Conservation (phyloP, 2,888 invertebrate species). For the Nephrotoma guestfalica region DNA sequence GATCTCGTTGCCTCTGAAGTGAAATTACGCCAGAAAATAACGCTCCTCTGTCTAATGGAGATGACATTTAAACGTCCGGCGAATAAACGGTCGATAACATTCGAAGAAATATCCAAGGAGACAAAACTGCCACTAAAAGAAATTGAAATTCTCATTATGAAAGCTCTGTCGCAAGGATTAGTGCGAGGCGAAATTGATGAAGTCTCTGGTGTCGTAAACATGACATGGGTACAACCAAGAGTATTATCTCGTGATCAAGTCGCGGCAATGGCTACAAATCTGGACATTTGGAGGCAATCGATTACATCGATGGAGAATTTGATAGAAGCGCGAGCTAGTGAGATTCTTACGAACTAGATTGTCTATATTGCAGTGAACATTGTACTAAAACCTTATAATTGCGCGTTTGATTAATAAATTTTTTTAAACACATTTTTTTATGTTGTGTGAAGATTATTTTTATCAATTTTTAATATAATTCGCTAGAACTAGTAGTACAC, state of each 20-base stretch:
- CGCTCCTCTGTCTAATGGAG: constrained; percentile 93
- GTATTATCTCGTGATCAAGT: constrained; percentile 44
- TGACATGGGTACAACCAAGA: constrained; percentile 68
- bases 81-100: constrained; percentile 71
- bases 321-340: constrained; percentile 31
- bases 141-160: constrained; percentile 95
- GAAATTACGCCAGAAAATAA: constrained; percentile 81
- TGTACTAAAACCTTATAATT: not conserved
- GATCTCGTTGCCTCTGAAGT: constrained; percentile 71
- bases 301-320: constrained; percentile 32
- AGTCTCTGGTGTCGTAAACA: constrained; percentile 50
- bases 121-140: constrained; percentile 71
- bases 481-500: not conserved
- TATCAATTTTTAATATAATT: not conserved
- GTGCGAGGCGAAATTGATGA: constrained; percentile 93
- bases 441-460: not conserved
- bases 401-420: not conserved
- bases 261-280: constrained; percentile 27
- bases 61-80: constrained; percentile 94
- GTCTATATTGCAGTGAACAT: not conserved
- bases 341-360: constrained; percentile 30
- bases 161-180: constrained; percentile 85
- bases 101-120: constrained; percentile 77
- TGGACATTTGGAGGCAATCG: constrained; percentile 32
- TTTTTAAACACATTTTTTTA: not conserved